Percentiles rank a stretch among this genome's conserved stretches.
Conservation (phyloP, 1,140 invertebrate genomes). For the Metaphire vulgaris region DNA sequence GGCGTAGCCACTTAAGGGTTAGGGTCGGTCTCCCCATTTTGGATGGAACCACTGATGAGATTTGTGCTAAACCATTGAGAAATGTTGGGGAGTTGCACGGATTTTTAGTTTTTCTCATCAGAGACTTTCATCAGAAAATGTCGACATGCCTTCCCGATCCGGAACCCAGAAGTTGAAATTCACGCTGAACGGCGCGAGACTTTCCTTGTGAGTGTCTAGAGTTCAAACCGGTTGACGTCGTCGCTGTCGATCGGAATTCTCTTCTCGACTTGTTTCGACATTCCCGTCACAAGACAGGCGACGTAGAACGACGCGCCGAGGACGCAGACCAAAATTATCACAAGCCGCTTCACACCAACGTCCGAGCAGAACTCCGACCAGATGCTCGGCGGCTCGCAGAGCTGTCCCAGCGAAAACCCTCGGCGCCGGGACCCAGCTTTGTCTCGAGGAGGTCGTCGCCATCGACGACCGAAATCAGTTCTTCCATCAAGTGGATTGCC, state of each 20-base stretch:
- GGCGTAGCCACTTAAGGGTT: no score
- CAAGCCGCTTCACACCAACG: constrained; percentile 4
- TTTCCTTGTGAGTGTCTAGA: no score
- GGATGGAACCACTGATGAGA: no score
- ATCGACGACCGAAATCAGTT: not conserved
- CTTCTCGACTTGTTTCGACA: not conserved
- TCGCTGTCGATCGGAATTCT: constrained; percentile 1
- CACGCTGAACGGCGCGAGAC: no score
- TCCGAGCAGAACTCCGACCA: constrained; percentile 12
- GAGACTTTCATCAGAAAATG: no score
- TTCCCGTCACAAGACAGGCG: constrained; percentile 4
- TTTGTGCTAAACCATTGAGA: no score
- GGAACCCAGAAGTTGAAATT: no score
- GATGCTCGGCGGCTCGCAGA: not conserved
- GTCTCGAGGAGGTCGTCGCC: no score
- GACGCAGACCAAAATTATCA: not conserved
- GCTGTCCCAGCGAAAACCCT: not conserved
- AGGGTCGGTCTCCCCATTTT: no score
- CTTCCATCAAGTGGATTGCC: constrained; percentile 14
- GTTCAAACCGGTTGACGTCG: not conserved
- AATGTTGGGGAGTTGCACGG: no score
- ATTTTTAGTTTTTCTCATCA: no score
- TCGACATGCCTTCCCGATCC: no score
- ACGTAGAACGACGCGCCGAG: constrained; percentile 6
- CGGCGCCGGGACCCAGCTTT: not conserved